Conservation (phyloP, 2,113 vertebrate species). For the Sminthopsis crassicaudata region DNA sequence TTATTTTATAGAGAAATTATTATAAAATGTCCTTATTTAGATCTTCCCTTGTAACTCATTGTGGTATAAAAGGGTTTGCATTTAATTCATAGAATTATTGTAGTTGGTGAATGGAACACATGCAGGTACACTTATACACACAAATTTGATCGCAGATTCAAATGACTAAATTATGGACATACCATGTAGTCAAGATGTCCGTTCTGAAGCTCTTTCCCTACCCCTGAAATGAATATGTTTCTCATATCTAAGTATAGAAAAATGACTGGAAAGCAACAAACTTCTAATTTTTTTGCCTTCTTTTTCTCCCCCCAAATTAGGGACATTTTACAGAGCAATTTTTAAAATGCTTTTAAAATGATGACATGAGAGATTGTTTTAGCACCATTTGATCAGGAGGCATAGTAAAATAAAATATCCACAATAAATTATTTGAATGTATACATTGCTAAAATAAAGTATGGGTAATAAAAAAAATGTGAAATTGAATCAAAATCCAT, state of each 20-base stretch:
- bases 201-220: not conserved
- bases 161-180: not conserved
- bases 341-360: not conserved
- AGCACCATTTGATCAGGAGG: not conserved
- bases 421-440: not conserved
- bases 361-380: not conserved
- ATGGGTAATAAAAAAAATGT: not conserved
- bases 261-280: not conserved
- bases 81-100: not conserved
- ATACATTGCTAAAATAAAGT: not conserved
- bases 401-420: not conserved
- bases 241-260: slow-evolving; percentile 9
- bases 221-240: not conserved
- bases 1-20: not conserved
- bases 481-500: not conserved
- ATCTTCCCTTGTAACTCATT: not conserved
- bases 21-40: not conserved
- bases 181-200: not conserved
- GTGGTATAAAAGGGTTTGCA: not conserved
- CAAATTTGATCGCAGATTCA: not conserved
- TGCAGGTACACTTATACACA: not conserved
- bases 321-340: not conserved
- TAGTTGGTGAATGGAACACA: not conserved
- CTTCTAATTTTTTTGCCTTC: not conserved
- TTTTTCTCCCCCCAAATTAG: not conserved